phyloP scores from a whole-genome alignment of 2,888 invertebrate genomes.

The Acholoe squamosa region DNA sequence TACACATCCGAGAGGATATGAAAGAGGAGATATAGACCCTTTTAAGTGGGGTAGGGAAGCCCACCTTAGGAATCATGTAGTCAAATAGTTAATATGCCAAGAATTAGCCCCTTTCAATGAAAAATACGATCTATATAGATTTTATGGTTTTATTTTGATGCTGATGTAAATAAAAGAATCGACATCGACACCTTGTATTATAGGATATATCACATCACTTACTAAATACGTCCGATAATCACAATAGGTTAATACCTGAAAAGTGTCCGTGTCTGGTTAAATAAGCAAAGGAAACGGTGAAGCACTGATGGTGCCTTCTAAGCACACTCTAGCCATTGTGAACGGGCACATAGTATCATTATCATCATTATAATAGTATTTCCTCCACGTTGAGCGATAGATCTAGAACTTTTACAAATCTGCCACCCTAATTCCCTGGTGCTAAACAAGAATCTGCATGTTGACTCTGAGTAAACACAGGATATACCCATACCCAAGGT shows the following conservation, averaged over 20 bases:
- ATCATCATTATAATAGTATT: background rate
- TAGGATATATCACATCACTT: slow-evolving; percentile 61
- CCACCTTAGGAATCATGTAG: too few species aligned
- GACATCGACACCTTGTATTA: slow-evolving; percentile 47
- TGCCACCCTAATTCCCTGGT: background rate
- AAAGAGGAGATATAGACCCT: too few species aligned
- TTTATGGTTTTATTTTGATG: slow-evolving; percentile 40
- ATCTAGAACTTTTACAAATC: slow-evolving; percentile 14
- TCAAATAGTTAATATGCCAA: too few species aligned
- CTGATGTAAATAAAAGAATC: slow-evolving; percentile 50
- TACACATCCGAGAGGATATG: too few species aligned
- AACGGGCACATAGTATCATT: slow-evolving; percentile 32
- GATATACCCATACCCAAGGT: background rate
- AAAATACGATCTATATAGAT: background rate
- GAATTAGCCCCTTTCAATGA: too few species aligned
- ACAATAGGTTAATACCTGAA: slow-evolving; percentile 60
- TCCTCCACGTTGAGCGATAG: slow-evolving; percentile 46
- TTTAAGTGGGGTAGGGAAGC: too few species aligned
- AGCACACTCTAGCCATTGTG: slow-evolving; percentile 52
- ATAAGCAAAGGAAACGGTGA: slow-evolving; percentile 52
- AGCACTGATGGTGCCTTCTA: slow-evolving; percentile 38
- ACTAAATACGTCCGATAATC: slow-evolving; percentile 59
- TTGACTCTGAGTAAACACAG: background rate
- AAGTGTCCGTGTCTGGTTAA: slow-evolving; percentile 54
- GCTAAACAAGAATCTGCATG: slow-evolving; percentile 7